Evolutionary conservation across 2,113 vertebrate genomes (phyloP).

Genomic region (Microtus pennsylvanicus): DNA sequence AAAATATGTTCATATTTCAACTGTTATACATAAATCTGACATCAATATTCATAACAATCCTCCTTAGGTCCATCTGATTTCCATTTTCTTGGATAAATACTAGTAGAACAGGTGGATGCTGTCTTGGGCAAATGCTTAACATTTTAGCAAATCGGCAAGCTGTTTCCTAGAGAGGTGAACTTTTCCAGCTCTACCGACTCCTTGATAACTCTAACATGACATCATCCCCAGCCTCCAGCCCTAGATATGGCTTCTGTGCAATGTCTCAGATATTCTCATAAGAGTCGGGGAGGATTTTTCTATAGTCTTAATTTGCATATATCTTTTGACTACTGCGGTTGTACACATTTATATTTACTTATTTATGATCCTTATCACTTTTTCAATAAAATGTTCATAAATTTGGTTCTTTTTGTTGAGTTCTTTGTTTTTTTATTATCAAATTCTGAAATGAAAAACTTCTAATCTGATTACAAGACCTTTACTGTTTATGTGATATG

Average conservation of each 20-base stretch:
- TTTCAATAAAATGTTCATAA: neutral
- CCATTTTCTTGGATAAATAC: neutral
- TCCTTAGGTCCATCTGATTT: neutral
- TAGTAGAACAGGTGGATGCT: neutral
- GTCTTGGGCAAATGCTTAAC: neutral
- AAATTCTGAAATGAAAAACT: slow-evolving; percentile 29
- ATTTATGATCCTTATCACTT: neutral
- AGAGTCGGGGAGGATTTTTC: neutral
- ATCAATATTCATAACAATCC: neutral
- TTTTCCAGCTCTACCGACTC: neutral
- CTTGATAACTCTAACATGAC: neutral
- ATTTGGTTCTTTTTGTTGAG: neutral
- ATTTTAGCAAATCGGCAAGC: neutral
- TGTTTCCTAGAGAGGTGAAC: neutral
- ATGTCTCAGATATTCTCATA: neutral
- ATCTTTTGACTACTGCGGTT: neutral
- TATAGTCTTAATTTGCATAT: neutral
- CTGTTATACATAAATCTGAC: neutral
- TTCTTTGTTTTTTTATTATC: slow-evolving; percentile 14
- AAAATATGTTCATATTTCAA: neutral
- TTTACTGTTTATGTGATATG: slow-evolving; percentile 4
- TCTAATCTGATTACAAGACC: neutral
- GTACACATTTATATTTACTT: neutral
- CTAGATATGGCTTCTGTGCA: no score
- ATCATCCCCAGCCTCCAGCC: neutral